Conservation (phyloP, 2,113 vertebrate genomes). For the Rhinopithecus roxellana region DNA sequence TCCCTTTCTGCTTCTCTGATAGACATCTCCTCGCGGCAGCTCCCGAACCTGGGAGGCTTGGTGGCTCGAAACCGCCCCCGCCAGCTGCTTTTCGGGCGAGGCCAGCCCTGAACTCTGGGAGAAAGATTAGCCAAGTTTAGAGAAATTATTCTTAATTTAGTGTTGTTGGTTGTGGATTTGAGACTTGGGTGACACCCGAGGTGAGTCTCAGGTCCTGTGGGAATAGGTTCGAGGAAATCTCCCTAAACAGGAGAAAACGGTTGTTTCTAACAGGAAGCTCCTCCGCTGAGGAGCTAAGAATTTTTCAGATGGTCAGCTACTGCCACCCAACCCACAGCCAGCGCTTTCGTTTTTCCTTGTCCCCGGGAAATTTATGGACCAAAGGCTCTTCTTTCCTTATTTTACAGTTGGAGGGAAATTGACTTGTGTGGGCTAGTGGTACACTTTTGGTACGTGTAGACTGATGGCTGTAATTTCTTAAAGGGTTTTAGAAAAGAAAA, state of each 20-base stretch:
- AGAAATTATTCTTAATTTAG: neutral
- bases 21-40: neutral
- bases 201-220: neutral
- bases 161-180: neutral
- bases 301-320: neutral
- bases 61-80: neutral
- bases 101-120: neutral
- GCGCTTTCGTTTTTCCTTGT: neutral
- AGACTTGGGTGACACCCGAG: neutral
- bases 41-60: neutral
- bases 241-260: neutral
- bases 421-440: neutral
- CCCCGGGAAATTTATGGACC: neutral
- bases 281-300: neutral
- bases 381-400: neutral
- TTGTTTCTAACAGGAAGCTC: neutral
- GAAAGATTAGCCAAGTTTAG: neutral
- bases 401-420: neutral
- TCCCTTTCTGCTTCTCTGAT: no score
- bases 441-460: neutral
- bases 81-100: neutral
- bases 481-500: slow-evolving; percentile 10
- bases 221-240: neutral
- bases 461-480: neutral
- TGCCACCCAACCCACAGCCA: neutral